Evolutionary conservation across 2,797 vertebrate species (phyloP).

Genomic region (Gambusia yucatana): DNA sequence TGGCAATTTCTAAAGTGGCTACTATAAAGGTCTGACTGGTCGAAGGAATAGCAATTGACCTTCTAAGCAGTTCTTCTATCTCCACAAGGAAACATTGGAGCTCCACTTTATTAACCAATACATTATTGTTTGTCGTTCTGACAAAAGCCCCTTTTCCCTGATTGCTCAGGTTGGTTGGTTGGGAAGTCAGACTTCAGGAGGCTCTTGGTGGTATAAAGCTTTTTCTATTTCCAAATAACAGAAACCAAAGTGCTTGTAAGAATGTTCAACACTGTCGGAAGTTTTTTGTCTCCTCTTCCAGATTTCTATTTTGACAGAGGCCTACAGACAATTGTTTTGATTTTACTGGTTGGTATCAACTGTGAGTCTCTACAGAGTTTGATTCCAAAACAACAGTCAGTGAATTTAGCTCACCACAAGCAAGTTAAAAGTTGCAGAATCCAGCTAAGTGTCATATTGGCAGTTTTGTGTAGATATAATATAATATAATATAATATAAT

Average conservation of each 20-base stretch:
- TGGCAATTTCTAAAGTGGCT: background rate
- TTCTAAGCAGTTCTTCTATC: background rate
- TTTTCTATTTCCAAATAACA: background rate
- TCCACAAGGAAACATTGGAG: background rate
- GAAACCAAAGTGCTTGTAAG: background rate
- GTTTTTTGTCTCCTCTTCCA: background rate
- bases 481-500: background rate
- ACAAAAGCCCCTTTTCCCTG: background rate
- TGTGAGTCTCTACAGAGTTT: background rate
- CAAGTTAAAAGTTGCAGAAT: background rate
- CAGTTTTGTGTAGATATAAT: background rate
- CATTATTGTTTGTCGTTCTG: background rate
- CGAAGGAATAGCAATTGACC: background rate
- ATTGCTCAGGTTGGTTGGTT: background rate
- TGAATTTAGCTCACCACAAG: background rate
- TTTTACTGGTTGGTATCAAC: background rate
- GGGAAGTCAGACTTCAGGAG: background rate
- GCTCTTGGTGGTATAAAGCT: background rate
- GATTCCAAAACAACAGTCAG: background rate
- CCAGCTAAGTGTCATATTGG: background rate
- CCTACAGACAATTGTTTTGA: background rate
- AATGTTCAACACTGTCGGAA: background rate
- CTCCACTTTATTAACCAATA: background rate
- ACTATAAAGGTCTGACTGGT: background rate
- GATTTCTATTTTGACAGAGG: background rate